Conservation (phyloP, 2,797 vertebrate species). For the Mustela erminea region DNA sequence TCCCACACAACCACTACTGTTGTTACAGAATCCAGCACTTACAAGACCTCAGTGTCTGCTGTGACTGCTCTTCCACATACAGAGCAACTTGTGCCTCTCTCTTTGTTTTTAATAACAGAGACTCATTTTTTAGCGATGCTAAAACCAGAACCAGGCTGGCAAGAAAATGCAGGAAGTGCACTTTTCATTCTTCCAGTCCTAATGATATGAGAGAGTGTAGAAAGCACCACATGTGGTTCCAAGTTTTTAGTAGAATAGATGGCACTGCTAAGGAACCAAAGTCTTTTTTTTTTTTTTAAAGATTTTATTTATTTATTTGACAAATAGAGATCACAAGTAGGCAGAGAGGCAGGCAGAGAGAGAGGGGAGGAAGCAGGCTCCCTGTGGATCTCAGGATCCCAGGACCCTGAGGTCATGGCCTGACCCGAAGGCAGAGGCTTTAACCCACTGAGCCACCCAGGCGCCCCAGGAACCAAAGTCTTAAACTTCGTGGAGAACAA, state of each 20-base stretch:
- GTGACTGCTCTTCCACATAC: not conserved
- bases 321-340: too few species aligned
- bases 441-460: too few species aligned
- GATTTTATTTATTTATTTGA: too few species aligned
- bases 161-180: not conserved
- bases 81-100: not conserved
- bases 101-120: not conserved
- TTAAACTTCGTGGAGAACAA: not conserved
- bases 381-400: too few species aligned
- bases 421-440: too few species aligned
- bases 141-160: not conserved
- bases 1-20: rapidly evolving
- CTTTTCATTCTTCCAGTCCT: not conserved
- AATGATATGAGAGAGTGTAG: not conserved
- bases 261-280: not conserved
- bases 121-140: not conserved
- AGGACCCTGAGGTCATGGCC: too few species aligned
- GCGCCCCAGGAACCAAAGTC: not conserved
- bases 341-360: too few species aligned
- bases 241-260: not conserved
- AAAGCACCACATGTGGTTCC: not conserved
- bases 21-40: not conserved
- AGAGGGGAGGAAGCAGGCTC: too few species aligned
- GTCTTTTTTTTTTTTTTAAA: not conserved
- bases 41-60: not conserved